phyloP scores from a whole-genome alignment of 2,888 invertebrate genomes.

The Cerceris rybyensis region DNA sequence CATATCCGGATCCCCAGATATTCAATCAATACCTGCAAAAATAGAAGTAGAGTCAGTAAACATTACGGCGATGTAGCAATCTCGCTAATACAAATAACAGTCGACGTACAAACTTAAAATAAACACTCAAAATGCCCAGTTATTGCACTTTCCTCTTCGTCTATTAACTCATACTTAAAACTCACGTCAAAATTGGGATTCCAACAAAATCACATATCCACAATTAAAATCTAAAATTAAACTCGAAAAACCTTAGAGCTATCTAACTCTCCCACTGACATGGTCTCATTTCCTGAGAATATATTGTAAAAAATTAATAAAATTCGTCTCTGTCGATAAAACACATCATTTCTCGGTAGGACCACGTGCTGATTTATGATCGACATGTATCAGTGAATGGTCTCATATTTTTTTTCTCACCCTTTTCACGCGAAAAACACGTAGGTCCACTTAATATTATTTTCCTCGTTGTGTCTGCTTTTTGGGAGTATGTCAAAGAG shows the following conservation, averaged over 20 bases:
- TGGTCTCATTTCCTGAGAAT: neutral
- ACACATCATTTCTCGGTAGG: neutral
- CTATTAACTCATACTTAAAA: too few species aligned
- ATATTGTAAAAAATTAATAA: neutral
- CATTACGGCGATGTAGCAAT: too few species aligned
- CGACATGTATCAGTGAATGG: constrained; percentile 2
- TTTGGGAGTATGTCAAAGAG: constrained; percentile 59
- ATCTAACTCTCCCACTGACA: neutral
- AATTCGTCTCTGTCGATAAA: neutral
- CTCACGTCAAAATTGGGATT: too few species aligned
- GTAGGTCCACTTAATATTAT: constrained; percentile 64
- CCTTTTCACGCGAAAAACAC: constrained; percentile 35
- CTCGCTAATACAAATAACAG: too few species aligned
- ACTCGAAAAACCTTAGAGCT: neutral
- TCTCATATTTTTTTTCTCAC: neutral
- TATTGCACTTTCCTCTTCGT: too few species aligned
- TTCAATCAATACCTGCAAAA: too few species aligned
- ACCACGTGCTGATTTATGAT: constrained; percentile 34
- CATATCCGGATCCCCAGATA: too few species aligned
- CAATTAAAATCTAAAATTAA: neutral
- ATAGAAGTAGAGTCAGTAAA: too few species aligned
- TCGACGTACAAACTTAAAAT: too few species aligned
- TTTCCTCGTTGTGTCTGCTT: constrained; percentile 44
- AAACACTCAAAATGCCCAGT: too few species aligned
- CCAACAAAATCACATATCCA: neutral